Evolutionary conservation across 1,140 invertebrate genomes (phyloP), one percentile per base, ranked within the genome.

Genomic region (Zaprionus africanus): DNA sequence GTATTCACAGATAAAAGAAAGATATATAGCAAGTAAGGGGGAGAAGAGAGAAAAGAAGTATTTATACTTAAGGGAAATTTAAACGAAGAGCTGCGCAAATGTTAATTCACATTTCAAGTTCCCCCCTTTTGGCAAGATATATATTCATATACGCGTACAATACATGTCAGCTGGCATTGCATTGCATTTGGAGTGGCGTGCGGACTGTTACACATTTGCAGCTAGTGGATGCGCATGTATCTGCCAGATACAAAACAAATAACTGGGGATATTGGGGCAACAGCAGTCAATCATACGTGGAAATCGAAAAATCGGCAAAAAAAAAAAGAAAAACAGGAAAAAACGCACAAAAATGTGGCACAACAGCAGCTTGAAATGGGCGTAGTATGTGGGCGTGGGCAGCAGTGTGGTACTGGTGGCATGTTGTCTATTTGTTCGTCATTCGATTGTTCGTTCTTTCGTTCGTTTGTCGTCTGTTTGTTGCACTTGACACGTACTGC

Each of bases 171-270:
- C 41, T 54, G 63, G 82, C 82, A 79, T 49, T 85, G 75, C 81
- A 75, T 65, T 65, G 75, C 81, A 75, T 65, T 65, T 56, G 51
- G 62, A 75, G 57, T 67, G 15, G 41, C n/a, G 41, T 2, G 57
- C 46, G 61, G 56, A 76, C 60, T 84, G 82, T 81, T 78, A 85
- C 82, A 85, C 82, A 86, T 81, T 85, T 85, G 67, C 82, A 76
- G 63, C 76, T 51, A 60, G 66, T 46, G 57, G 66, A 81, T 71
- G 68, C 78, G 77, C 66, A 74, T 82, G 71, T 82, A 79, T 67
- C 71, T 82, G 79, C 36, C 83, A 86, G 71, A 79, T 82, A 85
- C 58, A 81, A 78, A 75, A 59, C 77, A 83, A 80, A 83, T 66
- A 76, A 65, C 71, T 69, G 19, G 26, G 69, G 66, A 61, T 63